Base-by-base conservation (phyloP, 2,888 invertebrate genomes). In the Smittia aterrima region DNA sequence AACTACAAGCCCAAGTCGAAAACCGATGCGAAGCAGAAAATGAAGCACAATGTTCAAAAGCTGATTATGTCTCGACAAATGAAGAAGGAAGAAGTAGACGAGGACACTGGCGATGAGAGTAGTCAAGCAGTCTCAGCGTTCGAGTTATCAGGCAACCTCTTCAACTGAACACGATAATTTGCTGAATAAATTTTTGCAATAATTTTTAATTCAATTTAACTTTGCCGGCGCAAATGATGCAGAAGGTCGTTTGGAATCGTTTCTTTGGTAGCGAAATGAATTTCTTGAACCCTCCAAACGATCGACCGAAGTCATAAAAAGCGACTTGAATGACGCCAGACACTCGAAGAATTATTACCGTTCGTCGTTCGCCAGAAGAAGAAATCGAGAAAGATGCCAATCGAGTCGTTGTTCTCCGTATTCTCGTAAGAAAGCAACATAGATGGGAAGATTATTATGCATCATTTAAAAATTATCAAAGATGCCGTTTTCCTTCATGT, bases 31-130 rank as follows among this genome's bases (percentile, higher is more conserved):
- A 70, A 70, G 9, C 25, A 16, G 9, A 70, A 70, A 9, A 13
- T 70, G 24, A 47, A 53, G 22, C 70, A 70, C 25, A 70, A 70
- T 53, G 70, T 70, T 27, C 70, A 70, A 25, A 70, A 70, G 40
- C 22, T 70, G 25, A 70, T 70, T n/a, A 47, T 70, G 53, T 53
- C 53, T 9, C 38, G 70, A 25, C 47, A 70, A 53, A 70, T 70
- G 70, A 47, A 70, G n/a, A 70, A 70, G 22, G 70, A 70, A n/a
- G 70, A 70, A 27, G 18, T 6, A 1, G 70, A 70, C 2, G 70
- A 70, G 4, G 70, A 70, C 18, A 25, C 70, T 2, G 53, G n/a
- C 47, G 70, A 70, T 16, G 70, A 70, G 7, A 64, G 53, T n/a
- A 68, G 67, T 16, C 67, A 68, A 16, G 67, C 67, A 7, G 53